Base-by-base conservation (phyloP, 2,797 vertebrate species). In the Falco concolor region DNA sequence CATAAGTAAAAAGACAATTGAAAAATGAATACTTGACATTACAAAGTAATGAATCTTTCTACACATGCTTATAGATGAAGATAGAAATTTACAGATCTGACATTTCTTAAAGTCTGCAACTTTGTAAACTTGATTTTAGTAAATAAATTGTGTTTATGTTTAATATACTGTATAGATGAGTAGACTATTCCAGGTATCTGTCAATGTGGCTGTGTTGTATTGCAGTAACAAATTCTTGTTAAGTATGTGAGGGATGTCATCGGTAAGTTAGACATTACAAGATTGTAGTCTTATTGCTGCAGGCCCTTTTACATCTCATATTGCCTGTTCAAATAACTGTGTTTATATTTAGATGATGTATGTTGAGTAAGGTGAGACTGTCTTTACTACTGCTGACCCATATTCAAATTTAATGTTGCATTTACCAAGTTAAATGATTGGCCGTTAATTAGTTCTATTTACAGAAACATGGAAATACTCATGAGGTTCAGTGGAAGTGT, bases 271-370 rank as follows among this genome's bases (percentile, higher is more conserved):
- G 57, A 21, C 9, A 34, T 34, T 44, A 53, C 73, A 64, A 42
- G 70, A 74, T 52, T 82, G 59, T 75, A 38, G 20, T 9, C 18
- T 64, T 91, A 25, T 49, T 69, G 7, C 38, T 60, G n/a, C 72
- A 17, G 72, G 63, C 60, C 0, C 3, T 70, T 52, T n/a, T 49
- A 22, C 8, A 0, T 88, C 76, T 97, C 93, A 22, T 65, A 52
- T 93, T 97, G 87, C 94, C 30, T 42, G 64, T 92, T 87, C 63
- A 47, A 84, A 82, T 96, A 96, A 87, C 88, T 78, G 65, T 91
- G 73, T 93, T 97, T 97, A 92, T 97, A 95, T 97, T 96, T 96
- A 97, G 96, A 73, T 79, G 50, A 70, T 93, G 74, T 87, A 59
- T 90, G 93, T 90, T 87, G 77, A 84, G 91, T 90, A 97, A 95